Percentiles rank a stretch among this genome's conserved stretches.
These are phyloP conservation scores for Phoenicopterus ruber DNA, from an alignment of 2,113 vertebrate genomes.

Conservation along the genomic window DNA sequence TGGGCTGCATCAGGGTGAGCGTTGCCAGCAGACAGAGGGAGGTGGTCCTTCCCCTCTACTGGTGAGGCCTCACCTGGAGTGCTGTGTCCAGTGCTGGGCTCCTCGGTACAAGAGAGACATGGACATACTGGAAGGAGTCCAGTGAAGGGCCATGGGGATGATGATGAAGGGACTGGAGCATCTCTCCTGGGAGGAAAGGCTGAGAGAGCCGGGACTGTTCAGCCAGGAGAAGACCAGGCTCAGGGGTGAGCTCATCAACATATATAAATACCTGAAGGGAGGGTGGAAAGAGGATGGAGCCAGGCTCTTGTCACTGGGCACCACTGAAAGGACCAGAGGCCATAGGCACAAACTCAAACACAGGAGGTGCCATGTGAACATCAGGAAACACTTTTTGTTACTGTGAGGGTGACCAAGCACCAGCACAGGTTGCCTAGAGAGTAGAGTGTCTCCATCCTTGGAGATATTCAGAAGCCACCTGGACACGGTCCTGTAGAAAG, in stretches of 20 bases:
- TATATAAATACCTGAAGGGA: neutral
- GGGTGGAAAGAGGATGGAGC: neutral
- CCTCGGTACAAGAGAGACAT: accelerated
- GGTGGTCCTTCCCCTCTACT: too few species aligned
- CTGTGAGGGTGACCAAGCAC: neutral
- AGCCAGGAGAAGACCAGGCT: neutral
- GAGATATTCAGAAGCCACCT: neutral
- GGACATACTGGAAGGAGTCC: neutral
- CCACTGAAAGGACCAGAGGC: neutral
- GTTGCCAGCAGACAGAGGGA: neutral
- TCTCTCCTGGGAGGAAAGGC: too few species aligned
- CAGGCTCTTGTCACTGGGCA: neutral
- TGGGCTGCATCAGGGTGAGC: neutral
- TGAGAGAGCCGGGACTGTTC: neutral
- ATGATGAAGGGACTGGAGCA: neutral
- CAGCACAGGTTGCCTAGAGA: too few species aligned
- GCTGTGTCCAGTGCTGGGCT: neutral
- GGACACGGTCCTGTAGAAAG: neutral
- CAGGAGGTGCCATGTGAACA: neutral
- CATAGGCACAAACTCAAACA: neutral
- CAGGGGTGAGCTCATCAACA: too few species aligned
- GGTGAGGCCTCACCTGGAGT: neutral
- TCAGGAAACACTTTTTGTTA: neutral
- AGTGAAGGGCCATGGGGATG: neutral
- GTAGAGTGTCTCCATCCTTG: too few species aligned